Conservation (phyloP, 2,888 invertebrate species). For the Cephus runcator region DNA sequence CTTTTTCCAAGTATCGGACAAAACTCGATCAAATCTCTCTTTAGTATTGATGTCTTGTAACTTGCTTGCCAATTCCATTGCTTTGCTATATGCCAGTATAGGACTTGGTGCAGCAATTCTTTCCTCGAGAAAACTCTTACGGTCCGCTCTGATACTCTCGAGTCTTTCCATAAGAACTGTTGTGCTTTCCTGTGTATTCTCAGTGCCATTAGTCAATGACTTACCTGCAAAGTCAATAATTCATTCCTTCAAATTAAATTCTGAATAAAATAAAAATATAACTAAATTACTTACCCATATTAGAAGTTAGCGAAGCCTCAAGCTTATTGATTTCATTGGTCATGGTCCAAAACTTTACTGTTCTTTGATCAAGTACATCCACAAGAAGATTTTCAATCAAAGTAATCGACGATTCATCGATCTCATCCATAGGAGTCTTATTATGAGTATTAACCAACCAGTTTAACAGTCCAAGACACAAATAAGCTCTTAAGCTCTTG, state of each 20-base stretch:
- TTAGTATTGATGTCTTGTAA: conserved; percentile 33
- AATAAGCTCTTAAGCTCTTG: conserved; percentile 53
- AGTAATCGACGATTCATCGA: conserved; percentile 21
- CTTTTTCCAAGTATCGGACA: conserved; percentile 36
- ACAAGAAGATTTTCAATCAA: conserved; percentile 41
- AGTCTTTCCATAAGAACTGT: conserved; percentile 36
- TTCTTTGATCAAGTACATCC: conserved; percentile 42
- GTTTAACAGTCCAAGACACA: conserved; percentile 48
- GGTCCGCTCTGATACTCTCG: conserved; percentile 40
- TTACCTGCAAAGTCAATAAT: neutral
- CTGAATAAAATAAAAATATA: neutral
- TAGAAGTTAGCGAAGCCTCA: conserved; percentile 35
- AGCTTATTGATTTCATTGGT: conserved; percentile 45
- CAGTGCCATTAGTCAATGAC: neutral
- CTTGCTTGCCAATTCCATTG: conserved; percentile 35
- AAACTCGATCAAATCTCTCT: conserved; percentile 23
- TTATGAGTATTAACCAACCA: conserved; percentile 37
- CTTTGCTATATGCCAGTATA: conserved; percentile 43
- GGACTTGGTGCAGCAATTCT: conserved; percentile 51
- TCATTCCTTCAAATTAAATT: neutral
- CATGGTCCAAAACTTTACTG: conserved; percentile 42
- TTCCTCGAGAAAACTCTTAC: conserved; percentile 42
- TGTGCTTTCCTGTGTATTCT: conserved; percentile 1
- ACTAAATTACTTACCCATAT: conserved; percentile 32
- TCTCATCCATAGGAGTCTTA: conserved; percentile 9